A percentile compares a stretch with the other conserved stretches of the same genome.
phyloP scores from a whole-genome alignment of 2,888 invertebrate genomes.

The Scaptomyza flava region DNA sequence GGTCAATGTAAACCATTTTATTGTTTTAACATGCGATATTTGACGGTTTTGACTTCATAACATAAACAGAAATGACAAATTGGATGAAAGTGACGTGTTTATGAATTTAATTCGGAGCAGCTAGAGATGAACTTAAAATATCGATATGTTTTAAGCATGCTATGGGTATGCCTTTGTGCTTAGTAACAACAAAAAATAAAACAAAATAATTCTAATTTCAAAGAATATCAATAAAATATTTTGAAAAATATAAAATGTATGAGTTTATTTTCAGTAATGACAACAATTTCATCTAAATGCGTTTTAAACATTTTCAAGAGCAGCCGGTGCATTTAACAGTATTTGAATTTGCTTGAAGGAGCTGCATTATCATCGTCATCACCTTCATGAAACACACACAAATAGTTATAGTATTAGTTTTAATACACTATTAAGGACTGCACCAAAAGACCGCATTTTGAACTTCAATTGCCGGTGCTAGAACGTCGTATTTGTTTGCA shows the following conservation, averaged over 20 bases:
- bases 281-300: conserved; percentile 24
- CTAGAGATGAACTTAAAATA: neutral
- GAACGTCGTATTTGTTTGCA: conserved; percentile 1
- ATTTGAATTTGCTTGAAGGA: conserved; percentile 3
- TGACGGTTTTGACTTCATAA: neutral
- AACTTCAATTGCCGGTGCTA: conserved; percentile 18
- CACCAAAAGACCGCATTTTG: conserved; percentile 2
- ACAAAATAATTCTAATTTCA: neutral
- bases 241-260: neutral
- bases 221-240: neutral
- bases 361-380: conserved; percentile 3
- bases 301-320: conserved; percentile 8
- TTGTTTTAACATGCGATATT: neutral
- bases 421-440: conserved; percentile 10
- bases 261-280: conserved; percentile 29
- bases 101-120: neutral
- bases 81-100: conserved; percentile 43
- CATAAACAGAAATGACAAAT: conserved; percentile 6
- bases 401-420: conserved; percentile 12
- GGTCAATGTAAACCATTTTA: conserved; percentile 71
- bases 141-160: conserved; percentile 13
- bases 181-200: neutral
- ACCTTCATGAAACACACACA: neutral
- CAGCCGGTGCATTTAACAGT: conserved; percentile 2
- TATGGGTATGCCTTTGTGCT: neutral